phyloP scores from a whole-genome alignment of 2,113 vertebrate genomes.

The Hypocryptadius cinnamomeus region DNA sequence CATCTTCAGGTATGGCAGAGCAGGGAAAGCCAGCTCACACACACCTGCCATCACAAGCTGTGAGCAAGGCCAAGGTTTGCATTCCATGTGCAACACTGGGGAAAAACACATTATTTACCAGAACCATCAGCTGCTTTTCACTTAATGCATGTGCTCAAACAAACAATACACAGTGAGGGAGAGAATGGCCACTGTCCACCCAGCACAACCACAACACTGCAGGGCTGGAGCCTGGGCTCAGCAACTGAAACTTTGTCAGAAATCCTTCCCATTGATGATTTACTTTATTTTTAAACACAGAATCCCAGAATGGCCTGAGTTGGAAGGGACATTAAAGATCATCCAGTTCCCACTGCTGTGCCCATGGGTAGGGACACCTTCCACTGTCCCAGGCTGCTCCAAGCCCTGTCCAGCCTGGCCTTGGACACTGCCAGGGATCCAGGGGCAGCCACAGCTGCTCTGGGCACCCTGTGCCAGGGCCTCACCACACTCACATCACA shows the following conservation, averaged over 20 bases:
- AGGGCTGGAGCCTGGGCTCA: neutral
- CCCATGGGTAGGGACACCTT: neutral
- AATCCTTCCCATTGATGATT: neutral
- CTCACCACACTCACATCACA: neutral
- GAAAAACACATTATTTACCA: neutral
- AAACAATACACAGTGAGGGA: fast-evolving
- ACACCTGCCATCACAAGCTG: neutral
- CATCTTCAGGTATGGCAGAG: neutral
- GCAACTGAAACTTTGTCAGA: neutral
- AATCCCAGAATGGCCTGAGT: neutral
- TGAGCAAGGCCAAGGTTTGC: neutral
- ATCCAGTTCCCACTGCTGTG: neutral
- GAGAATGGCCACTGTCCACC: neutral
- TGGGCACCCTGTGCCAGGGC: neutral
- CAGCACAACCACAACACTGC: neutral
- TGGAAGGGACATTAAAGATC: neutral
- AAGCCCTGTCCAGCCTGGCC: fast-evolving
- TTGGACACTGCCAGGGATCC: neutral
- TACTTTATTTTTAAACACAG: neutral
- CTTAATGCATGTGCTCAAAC: neutral
- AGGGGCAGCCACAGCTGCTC: neutral
- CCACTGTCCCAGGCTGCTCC: fast-evolving
- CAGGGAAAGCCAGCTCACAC: neutral
- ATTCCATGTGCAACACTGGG: fast-evolving
- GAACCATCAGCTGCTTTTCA: neutral